phyloP scores from a whole-genome alignment of 2,797 vertebrate genomes.

The Sebastes cheni region DNA sequence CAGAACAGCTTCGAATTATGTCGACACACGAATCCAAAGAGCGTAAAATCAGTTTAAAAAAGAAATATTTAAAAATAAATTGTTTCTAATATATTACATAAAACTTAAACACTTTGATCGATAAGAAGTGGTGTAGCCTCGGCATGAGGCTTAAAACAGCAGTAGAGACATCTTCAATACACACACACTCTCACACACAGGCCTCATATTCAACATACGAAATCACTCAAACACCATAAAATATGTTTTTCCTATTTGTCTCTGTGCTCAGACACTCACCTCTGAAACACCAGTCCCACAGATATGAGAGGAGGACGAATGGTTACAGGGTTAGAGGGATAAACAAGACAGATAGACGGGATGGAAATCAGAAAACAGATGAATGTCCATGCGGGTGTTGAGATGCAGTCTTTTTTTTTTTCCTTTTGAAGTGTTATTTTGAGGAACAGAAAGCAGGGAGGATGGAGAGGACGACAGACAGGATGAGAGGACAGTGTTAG shows the following conservation, averaged over 20 bases:
- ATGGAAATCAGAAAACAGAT: slow-evolving; percentile 22
- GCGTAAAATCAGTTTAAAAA: slow-evolving; percentile 49
- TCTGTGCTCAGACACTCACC: slow-evolving; percentile 78
- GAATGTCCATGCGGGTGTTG: slow-evolving; percentile 60
- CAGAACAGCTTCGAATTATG: background rate
- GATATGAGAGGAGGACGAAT: slow-evolving; percentile 14
- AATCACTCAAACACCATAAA: background rate
- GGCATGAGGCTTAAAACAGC: slow-evolving; percentile 45
- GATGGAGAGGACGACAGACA: slow-evolving; percentile 31
- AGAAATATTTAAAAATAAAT: slow-evolving; percentile 36
- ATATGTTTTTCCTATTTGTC: slow-evolving; percentile 11
- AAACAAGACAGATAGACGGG: slow-evolving; percentile 1
- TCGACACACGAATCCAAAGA: slow-evolving; percentile 13
- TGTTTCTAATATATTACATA: slow-evolving; percentile 64
- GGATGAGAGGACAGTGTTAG: slow-evolving; percentile 45
- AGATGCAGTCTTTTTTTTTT: slow-evolving; percentile 10
- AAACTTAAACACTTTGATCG: slow-evolving; percentile 64
- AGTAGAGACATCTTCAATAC: background rate
- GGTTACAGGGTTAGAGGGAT: slow-evolving; percentile 14
- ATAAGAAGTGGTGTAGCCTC: slow-evolving; percentile 27
- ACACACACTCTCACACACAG: background rate
- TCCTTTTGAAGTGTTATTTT: slow-evolving; percentile 13
- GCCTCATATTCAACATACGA: background rate
- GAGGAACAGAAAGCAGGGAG: slow-evolving; percentile 16
- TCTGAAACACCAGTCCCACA: slow-evolving; percentile 28